Evolutionary conservation across 2,888 invertebrate genomes (phyloP).

Genomic region (Microchrysa polita): DNA sequence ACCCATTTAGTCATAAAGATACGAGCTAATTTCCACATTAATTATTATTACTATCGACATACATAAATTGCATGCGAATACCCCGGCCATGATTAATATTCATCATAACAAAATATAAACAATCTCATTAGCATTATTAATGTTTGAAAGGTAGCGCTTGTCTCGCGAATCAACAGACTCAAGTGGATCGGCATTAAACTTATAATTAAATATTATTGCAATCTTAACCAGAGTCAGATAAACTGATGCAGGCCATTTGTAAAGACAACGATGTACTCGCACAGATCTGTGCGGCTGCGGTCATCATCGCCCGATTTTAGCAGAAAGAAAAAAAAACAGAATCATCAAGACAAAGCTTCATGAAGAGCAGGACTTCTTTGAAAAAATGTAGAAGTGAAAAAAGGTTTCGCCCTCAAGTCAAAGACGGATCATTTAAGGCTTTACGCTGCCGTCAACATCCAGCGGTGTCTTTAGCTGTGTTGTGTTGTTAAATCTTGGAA

Average conservation of each 20-base stretch:
- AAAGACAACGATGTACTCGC: conserved; percentile 9
- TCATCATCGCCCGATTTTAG: not conserved
- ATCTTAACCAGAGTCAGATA: conserved; percentile 31
- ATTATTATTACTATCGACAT: not conserved
- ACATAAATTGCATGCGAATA: not conserved
- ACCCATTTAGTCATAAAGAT: not conserved
- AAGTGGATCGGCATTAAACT: conserved; percentile 14
- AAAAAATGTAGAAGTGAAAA: conserved; percentile 47
- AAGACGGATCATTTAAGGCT: conserved; percentile 39
- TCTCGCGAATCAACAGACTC: conserved; percentile 40
- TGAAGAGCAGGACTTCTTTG: not conserved
- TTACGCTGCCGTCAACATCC: conserved; percentile 6
- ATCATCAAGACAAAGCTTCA: not conserved
- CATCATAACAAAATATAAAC: conserved; percentile 31
- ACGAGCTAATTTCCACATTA: not conserved
- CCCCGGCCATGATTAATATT: conserved; percentile 20
- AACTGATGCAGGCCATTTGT: not conserved
- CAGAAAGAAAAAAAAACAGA: conserved; percentile 19
- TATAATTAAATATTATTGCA: conserved; percentile 44
- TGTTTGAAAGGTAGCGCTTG: conserved; percentile 39
- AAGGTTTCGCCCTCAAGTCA: conserved; percentile 49
- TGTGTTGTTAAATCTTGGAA: conserved; percentile 17
- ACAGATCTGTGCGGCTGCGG: not conserved
- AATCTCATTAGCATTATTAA: conserved; percentile 44
- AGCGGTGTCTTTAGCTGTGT: not conserved